Percentiles rank a stretch among this genome's conserved stretches.
These are phyloP conservation scores for Palloptera scutellata DNA, from an alignment of 2,888 invertebrate species.

Conservation along the genomic window DNA sequence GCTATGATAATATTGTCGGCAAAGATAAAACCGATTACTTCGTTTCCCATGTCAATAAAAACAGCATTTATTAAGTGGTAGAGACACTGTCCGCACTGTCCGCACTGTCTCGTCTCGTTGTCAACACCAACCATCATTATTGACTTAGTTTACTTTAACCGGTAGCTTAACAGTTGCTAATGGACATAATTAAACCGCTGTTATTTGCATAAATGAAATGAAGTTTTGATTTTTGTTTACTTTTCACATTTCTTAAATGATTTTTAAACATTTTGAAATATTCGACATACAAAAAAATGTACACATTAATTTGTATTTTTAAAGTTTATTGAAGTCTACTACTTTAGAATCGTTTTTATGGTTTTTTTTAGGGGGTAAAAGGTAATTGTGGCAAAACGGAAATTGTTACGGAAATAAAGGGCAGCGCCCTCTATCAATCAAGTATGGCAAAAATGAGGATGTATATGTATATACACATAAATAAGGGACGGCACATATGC, in stretches of 20 bases:
- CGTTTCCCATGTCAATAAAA: conserved; percentile 34
- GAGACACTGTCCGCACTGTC: conserved; percentile 35
- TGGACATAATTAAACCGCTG: conserved; percentile 53
- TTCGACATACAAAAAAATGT: too few relatives aligned
- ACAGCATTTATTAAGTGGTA: conserved; percentile 12
- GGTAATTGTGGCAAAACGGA: too few relatives aligned
- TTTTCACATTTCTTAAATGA: conserved; percentile 31
- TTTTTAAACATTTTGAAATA: conserved; percentile 22
- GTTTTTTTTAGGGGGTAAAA: too few relatives aligned
- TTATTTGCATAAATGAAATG: conserved; percentile 53
- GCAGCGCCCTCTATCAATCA: too few relatives aligned
- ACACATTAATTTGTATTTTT: too few relatives aligned
- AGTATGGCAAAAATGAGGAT: too few relatives aligned
- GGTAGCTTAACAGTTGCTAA: conserved; percentile 59
- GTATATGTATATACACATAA: too few relatives aligned
- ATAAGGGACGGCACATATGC: too few relatives aligned
- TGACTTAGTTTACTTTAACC: conserved; percentile 40
- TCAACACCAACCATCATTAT: background rate
- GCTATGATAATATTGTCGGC: conserved; percentile 7
- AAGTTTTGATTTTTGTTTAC: conserved; percentile 30
- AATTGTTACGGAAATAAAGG: too few relatives aligned
- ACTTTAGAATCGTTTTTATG: too few relatives aligned
- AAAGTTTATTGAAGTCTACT: too few relatives aligned
- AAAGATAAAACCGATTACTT: conserved; percentile 28
- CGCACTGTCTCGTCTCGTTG: conserved; percentile 15